A percentile compares a stretch with the other conserved stretches of the same genome.
phyloP scores from a whole-genome alignment of 2,113 vertebrate genomes.

The Ramphastos sulfuratus region DNA sequence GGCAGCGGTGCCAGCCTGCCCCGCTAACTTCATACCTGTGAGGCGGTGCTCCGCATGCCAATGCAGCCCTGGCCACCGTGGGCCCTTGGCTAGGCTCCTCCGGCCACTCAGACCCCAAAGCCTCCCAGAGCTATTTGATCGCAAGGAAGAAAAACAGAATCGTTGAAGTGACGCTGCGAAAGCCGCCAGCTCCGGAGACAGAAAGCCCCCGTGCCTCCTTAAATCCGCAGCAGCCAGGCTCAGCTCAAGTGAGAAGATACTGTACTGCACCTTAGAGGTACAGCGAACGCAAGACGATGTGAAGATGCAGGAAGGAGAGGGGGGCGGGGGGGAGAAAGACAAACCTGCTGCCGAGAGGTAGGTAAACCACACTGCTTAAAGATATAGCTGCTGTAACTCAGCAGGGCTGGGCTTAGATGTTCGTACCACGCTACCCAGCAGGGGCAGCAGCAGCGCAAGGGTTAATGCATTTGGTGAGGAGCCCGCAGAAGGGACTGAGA shows the following conservation, averaged over 20 bases:
- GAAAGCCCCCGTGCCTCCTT: conserved; percentile 40
- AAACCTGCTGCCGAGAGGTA: not conserved
- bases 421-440: not conserved
- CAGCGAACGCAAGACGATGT: not conserved
- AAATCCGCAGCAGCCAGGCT: not conserved
- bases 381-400: not conserved
- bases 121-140: not conserved
- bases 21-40: not conserved
- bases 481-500: not conserved
- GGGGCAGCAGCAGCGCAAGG: not conserved
- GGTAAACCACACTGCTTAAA: not conserved
- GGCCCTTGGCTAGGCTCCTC: not conserved
- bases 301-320: not conserved
- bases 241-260: not conserved
- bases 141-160: not conserved
- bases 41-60: not conserved
- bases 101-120: not conserved
- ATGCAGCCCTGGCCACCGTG: not conserved
- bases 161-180: conserved; percentile 41
- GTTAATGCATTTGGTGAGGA: not conserved
- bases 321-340: too few species aligned
- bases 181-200: not conserved
- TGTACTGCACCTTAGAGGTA: conserved; percentile 17
- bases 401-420: not conserved
- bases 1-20: not conserved